These are phyloP conservation scores for Paradisaea rubra DNA, from an alignment of 2,113 vertebrate species.

Conservation along the genomic window DNA sequence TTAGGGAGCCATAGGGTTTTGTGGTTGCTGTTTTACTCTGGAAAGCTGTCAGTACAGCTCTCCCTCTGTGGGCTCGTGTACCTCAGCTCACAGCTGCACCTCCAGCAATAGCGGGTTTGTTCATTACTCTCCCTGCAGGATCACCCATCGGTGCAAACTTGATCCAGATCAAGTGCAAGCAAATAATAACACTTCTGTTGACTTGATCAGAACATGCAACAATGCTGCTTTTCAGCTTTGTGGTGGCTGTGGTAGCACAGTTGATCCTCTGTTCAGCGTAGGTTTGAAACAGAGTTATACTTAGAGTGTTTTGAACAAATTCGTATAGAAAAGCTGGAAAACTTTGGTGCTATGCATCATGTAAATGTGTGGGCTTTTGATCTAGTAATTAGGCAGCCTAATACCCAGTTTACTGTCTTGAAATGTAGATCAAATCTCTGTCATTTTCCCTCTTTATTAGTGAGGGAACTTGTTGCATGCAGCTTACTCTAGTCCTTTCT, in stretches of 20 bases:
- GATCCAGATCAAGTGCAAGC: not conserved
- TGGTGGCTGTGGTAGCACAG: not conserved
- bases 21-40: not conserved
- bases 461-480: not conserved
- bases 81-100: not conserved
- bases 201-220: not conserved
- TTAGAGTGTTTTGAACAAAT: not conserved
- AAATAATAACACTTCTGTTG: conserved; percentile 16
- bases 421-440: not conserved
- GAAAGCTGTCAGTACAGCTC: not conserved
- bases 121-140: not conserved
- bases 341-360: not conserved
- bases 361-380: not conserved
- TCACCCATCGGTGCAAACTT: not conserved
- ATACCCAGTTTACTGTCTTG: not conserved
- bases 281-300: not conserved
- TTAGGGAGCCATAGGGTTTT: not conserved
- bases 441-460: not conserved
- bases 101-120: not conserved
- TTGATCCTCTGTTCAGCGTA: not conserved
- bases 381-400: not conserved
- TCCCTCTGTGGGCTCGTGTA: not conserved
- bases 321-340: not conserved
- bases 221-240: conserved; percentile 25
- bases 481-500: not conserved